These are phyloP conservation scores for Saccopteryx leptura DNA, from an alignment of 2,113 vertebrate species.

Conservation along the genomic window DNA sequence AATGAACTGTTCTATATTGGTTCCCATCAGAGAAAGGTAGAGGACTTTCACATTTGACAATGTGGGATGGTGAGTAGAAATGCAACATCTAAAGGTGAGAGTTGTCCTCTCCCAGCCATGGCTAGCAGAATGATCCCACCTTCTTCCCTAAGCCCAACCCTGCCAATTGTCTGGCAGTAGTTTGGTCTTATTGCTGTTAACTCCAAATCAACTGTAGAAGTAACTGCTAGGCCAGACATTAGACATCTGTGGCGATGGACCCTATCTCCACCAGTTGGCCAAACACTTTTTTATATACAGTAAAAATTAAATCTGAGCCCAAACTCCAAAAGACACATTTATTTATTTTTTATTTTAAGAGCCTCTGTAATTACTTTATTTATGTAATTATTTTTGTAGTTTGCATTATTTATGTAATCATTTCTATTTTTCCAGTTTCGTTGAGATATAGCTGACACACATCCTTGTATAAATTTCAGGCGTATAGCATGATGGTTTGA, in stretches of 20 bases:
- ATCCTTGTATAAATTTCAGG: no score
- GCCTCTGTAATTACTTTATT: background rate
- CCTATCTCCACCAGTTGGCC: background rate
- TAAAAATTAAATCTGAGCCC: background rate
- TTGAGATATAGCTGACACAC: background rate
- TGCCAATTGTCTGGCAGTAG: background rate
- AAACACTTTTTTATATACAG: no score
- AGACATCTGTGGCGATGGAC: fast-evolving
- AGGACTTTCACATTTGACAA: background rate
- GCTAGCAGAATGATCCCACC: fast-evolving
- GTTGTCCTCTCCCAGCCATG: no score
- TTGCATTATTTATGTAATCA: background rate
- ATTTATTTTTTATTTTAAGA: background rate
- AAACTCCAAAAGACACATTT: background rate
- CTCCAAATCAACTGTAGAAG: background rate
- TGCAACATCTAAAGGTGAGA: no score
- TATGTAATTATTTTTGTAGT: background rate
- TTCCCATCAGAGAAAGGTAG: background rate
- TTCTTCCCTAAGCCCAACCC: background rate
- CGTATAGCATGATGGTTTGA: background rate
- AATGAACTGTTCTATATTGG: background rate
- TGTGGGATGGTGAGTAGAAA: background rate
- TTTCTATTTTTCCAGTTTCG: background rate
- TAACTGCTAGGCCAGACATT: no score
- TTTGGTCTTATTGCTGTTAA: background rate